Evolutionary conservation across 2,797 vertebrate species (phyloP).

Genomic region (Natrix natrix): DNA sequence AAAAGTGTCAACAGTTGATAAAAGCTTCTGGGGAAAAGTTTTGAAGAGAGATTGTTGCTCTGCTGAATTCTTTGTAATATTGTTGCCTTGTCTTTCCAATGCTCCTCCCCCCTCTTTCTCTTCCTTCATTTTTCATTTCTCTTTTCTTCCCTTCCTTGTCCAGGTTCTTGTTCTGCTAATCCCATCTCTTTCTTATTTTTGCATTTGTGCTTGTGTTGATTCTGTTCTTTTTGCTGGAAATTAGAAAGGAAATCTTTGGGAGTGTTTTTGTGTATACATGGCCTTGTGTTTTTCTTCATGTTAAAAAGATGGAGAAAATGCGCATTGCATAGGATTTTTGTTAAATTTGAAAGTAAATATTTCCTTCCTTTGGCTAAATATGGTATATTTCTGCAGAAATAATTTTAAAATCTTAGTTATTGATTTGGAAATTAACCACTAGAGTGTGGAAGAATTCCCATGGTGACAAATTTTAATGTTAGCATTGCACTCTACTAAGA

Average conservation of each 20-base stretch:
- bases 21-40: not conserved
- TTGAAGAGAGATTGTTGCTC: not conserved
- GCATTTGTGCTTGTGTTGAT: not conserved
- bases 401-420: not conserved
- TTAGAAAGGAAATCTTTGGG: not conserved
- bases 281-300: not conserved
- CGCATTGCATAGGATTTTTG: not conserved
- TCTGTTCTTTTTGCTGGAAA: not conserved
- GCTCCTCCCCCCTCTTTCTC: not conserved
- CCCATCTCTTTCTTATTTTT: not conserved
- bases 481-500: too few species aligned
- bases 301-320: not conserved
- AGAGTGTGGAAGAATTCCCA: not conserved
- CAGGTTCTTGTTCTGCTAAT: not conserved
- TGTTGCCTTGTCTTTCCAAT: not conserved
- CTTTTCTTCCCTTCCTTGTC: not conserved
- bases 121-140: not conserved
- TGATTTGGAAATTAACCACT: not conserved
- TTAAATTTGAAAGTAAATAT: not conserved
- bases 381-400: not conserved
- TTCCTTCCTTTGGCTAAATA: not conserved
- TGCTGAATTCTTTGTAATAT: not conserved
- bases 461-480: not conserved
- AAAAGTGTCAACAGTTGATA: not conserved
- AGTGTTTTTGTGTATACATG: not conserved